A percentile compares a stretch with the other conserved stretches of the same genome.
phyloP scores from a whole-genome alignment of 2,888 invertebrate species.

The Brenthis daphne region DNA sequence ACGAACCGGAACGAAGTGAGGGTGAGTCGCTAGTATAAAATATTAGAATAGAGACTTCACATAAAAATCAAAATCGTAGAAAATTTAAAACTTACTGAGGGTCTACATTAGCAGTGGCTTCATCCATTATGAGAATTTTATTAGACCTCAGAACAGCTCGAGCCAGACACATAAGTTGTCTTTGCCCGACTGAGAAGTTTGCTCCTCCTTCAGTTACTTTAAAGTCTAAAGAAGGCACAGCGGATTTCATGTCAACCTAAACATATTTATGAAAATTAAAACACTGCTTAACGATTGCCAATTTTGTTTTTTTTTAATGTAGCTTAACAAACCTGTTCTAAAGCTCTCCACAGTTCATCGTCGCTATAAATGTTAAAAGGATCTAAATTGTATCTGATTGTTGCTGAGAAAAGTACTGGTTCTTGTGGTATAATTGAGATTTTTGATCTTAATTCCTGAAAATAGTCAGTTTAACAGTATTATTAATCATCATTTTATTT shows the following conservation, averaged over 20 bases:
- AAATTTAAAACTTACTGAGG: slow-evolving; percentile 82
- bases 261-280: slow-evolving; percentile 25
- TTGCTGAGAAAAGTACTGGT: slow-evolving; percentile 90
- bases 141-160: slow-evolving; percentile 93
- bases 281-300: not conserved
- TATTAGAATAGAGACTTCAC: not conserved
- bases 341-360: slow-evolving; percentile 86
- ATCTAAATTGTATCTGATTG: slow-evolving; percentile 88
- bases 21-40: not conserved
- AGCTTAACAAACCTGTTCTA: slow-evolving; percentile 82
- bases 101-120: slow-evolving; percentile 97
- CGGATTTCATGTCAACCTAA: slow-evolving; percentile 88
- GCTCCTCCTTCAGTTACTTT: slow-evolving; percentile 88
- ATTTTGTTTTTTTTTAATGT: not conserved
- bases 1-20: too few species aligned
- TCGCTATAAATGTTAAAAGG: slow-evolving; percentile 88
- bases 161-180: slow-evolving; percentile 94
- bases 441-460: slow-evolving; percentile 82
- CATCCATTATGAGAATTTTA: slow-evolving; percentile 93
- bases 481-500: too few species aligned
- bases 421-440: slow-evolving; percentile 89
- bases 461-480: slow-evolving; percentile 44
- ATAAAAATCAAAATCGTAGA: not conserved
- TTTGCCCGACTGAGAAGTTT: slow-evolving; percentile 94
- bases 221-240: slow-evolving; percentile 84